Percentiles rank a stretch among this genome's conserved stretches.
phyloP scores from a whole-genome alignment of 2,888 invertebrate species.

The Conchocele bisecta region DNA sequence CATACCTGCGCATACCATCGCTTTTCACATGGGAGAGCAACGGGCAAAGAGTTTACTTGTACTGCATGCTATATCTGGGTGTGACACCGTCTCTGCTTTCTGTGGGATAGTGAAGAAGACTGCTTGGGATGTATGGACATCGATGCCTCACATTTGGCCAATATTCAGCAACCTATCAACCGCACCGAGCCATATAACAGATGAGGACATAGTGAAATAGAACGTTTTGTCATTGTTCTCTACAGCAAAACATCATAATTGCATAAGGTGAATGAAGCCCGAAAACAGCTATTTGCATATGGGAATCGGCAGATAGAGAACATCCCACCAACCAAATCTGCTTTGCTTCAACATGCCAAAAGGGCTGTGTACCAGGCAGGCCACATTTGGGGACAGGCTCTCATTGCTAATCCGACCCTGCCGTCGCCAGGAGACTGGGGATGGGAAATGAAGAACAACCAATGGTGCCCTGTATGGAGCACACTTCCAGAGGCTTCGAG shows the following conservation, averaged over 20 bases:
- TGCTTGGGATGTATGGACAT: slow-evolving; percentile 28
- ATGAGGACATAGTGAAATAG: slow-evolving; percentile 20
- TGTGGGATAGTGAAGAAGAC: slow-evolving; percentile 27
- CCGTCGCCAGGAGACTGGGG: slow-evolving; percentile 23
- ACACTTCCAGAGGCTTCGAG: slow-evolving; percentile 5
- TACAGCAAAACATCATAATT: slow-evolving; percentile 43
- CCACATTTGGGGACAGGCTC: slow-evolving; percentile 32
- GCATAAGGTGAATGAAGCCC: too few species aligned
- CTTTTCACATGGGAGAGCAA: slow-evolving; percentile 27
- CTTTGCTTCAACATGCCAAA: slow-evolving; percentile 52
- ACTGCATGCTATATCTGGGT: slow-evolving; percentile 54
- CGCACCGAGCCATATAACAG: background rate
- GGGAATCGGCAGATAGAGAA: too few species aligned
- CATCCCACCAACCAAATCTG: too few species aligned
- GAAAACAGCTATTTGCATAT: too few species aligned
- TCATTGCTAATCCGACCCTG: background rate
- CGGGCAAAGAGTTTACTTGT: slow-evolving; percentile 26
- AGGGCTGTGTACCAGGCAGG: slow-evolving; percentile 51
- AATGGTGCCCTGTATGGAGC: background rate
- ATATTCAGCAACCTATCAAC: background rate
- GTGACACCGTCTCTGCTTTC: slow-evolving; percentile 46
- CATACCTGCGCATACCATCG: slow-evolving; percentile 49
- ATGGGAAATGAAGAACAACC: too few species aligned
- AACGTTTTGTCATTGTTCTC: slow-evolving; percentile 54
- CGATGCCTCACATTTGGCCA: background rate